These are phyloP conservation scores for Mylabris sibirica DNA, from an alignment of 2,888 invertebrate species.

Conservation along the genomic window DNA sequence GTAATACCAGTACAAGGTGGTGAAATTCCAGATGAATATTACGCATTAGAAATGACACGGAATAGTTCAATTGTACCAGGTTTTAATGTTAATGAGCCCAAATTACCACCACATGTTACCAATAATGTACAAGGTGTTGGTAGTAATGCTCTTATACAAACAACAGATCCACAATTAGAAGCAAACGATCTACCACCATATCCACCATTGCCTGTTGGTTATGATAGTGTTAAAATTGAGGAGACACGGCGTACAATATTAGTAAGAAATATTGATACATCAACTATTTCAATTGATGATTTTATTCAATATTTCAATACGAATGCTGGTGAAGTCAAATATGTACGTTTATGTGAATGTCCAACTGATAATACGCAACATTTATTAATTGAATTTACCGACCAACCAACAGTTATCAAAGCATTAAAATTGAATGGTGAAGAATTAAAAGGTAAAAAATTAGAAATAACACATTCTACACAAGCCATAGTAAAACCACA, in stretches of 20 bases:
- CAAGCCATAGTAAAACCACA: conserved; percentile 92
- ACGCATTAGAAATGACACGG: conserved; percentile 90
- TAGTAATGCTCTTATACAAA: conserved; percentile 81
- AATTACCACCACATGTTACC: conserved; percentile 88
- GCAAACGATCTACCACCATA: conserved; percentile 86
- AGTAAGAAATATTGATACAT: conserved; percentile 78
- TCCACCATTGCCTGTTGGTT: conserved; percentile 87
- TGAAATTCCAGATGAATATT: conserved; percentile 94
- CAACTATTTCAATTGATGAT: conserved; percentile 74
- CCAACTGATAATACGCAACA: conserved; percentile 79
- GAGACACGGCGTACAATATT: conserved; percentile 94
- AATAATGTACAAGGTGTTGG: conserved; percentile 86
- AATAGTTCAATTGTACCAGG: conserved; percentile 91
- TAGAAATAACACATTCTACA: conserved; percentile 86
- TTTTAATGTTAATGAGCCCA: conserved; percentile 81
- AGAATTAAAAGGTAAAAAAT: conserved; percentile 73
- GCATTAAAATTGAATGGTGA: conserved; percentile 86
- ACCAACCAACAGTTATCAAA: conserved; percentile 86
- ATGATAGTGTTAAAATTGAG: conserved; percentile 90
- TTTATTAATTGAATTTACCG: conserved; percentile 92
- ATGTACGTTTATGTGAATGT: conserved; percentile 88
- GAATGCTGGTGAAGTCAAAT: conserved; percentile 94
- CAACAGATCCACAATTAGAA: conserved; percentile 87
- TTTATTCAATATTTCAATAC: conserved; percentile 87
- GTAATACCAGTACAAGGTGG: conserved; percentile 90